These are phyloP conservation scores for Periophthalmus modestus DNA, from an alignment of 2,113 vertebrate genomes.

Conservation along the genomic window DNA sequence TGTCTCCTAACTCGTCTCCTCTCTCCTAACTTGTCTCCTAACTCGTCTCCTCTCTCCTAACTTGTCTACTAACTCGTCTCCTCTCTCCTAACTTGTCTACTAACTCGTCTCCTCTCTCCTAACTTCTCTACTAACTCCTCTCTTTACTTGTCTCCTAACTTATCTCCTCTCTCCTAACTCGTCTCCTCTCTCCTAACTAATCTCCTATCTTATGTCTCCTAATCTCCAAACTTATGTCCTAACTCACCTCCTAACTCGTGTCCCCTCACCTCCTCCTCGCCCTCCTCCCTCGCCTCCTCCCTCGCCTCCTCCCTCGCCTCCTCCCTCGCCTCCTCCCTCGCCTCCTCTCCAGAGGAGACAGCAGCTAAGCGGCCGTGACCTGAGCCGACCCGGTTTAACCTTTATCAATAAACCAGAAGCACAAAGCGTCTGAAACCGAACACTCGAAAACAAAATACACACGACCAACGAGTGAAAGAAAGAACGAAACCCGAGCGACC, in stretches of 20 bases:
- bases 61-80: not conserved
- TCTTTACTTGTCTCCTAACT: no score
- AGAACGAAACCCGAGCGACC: constrained; percentile 51
- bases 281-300: no score
- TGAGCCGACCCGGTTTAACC: constrained; percentile 62
- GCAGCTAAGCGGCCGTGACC: constrained; percentile 35
- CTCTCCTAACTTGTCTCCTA: not conserved
- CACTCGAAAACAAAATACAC: constrained; percentile 35
- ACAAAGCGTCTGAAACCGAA: constrained; percentile 65
- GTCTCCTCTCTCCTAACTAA: not conserved
- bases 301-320: no score
- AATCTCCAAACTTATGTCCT: not conserved
- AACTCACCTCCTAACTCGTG: no score
- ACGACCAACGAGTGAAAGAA: constrained; percentile 22
- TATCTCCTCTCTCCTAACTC: not conserved
- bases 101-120: no score
- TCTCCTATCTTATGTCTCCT: no score
- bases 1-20: not conserved
- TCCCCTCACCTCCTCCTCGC: no score
- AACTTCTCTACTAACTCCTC: no score
- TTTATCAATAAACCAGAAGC: constrained; percentile 74
- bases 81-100: not conserved
- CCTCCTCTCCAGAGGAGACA: no score
- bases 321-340: no score
- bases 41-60: not conserved